Evolutionary conservation across 2,113 vertebrate species (phyloP).

Genomic region (Notechis scutatus): DNA sequence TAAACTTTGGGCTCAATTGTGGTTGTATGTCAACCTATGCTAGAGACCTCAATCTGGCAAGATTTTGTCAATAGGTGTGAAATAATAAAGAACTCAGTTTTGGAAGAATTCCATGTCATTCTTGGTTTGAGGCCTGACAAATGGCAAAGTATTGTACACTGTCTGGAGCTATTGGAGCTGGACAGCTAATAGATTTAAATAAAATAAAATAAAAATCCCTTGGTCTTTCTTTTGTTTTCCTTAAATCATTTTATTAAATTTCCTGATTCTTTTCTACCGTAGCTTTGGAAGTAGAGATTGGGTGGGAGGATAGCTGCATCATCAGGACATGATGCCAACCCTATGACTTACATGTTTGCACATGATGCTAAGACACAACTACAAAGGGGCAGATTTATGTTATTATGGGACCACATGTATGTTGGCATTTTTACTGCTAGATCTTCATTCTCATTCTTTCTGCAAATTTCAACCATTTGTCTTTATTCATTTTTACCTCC

Average conservation of each 20-base stretch:
- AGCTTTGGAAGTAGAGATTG: neutral
- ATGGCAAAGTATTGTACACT: neutral
- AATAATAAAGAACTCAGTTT: too few species aligned
- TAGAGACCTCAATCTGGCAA: too few species aligned
- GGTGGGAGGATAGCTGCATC: neutral
- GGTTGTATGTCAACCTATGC: too few species aligned
- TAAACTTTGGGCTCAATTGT: too few species aligned
- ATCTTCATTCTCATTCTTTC: neutral
- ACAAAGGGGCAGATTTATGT: neutral
- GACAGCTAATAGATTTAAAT: neutral
- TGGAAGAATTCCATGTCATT: too few species aligned
- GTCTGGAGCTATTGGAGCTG: neutral
- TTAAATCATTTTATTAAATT: neutral
- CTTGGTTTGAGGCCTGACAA: neutral
- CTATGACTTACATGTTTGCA: neutral
- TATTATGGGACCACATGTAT: neutral
- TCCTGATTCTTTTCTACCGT: neutral
- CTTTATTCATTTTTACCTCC: neutral
- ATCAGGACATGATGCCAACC: neutral
- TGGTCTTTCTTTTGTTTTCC: neutral
- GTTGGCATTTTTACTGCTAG: neutral
- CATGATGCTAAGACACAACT: neutral
- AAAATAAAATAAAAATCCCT: neutral
- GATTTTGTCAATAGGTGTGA: too few species aligned
- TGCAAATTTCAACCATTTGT: neutral